Percentiles rank a stretch among this genome's conserved stretches.
Conservation (phyloP, 1,140 invertebrate species). For the Danaus melanippus region DNA sequence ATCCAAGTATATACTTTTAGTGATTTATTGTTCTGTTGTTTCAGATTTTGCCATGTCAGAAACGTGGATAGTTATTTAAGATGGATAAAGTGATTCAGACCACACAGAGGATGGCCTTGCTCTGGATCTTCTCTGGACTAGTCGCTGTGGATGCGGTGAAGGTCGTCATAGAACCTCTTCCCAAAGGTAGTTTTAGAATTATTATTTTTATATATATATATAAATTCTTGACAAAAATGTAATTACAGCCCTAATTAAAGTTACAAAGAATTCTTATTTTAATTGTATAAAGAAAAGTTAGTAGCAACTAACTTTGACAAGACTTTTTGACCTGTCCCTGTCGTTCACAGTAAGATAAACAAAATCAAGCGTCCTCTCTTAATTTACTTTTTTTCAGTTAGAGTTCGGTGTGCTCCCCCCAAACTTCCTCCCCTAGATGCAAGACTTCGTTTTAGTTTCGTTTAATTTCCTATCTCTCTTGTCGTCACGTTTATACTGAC, state of each 20-base stretch:
- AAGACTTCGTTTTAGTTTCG: conserved; percentile 63
- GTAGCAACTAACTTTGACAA: conserved; percentile 15
- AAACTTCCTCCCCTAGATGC: conserved; percentile 46
- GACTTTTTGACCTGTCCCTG: conserved; percentile 53
- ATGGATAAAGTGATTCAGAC: conserved; percentile 42
- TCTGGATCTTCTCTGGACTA: conserved; percentile 47
- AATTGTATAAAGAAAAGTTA: conserved; percentile 2
- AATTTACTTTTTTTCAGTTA: conserved; percentile 58
- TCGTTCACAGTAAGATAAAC: conserved; percentile 58
- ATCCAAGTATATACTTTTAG: not conserved
- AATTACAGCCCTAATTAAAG: too few relatives aligned
- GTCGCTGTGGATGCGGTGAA: conserved; percentile 49
- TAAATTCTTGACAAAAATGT: too few relatives aligned
- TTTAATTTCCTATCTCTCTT: conserved; percentile 66
- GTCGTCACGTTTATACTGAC: conserved; percentile 54
- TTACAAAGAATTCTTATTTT: too few relatives aligned
- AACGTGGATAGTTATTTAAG: conserved; percentile 29
- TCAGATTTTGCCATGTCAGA: conserved; percentile 41
- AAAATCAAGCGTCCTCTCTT: conserved; percentile 47
- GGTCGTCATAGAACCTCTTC: conserved; percentile 62
- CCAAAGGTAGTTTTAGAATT: conserved; percentile 47
- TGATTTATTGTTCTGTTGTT: conserved; percentile 27
- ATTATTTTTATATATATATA: too few relatives aligned
- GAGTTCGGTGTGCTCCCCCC: conserved; percentile 28
- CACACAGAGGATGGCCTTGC: conserved; percentile 36